Evolutionary conservation across 2,113 vertebrate genomes (phyloP).

Genomic region (Gobio gobio): DNA sequence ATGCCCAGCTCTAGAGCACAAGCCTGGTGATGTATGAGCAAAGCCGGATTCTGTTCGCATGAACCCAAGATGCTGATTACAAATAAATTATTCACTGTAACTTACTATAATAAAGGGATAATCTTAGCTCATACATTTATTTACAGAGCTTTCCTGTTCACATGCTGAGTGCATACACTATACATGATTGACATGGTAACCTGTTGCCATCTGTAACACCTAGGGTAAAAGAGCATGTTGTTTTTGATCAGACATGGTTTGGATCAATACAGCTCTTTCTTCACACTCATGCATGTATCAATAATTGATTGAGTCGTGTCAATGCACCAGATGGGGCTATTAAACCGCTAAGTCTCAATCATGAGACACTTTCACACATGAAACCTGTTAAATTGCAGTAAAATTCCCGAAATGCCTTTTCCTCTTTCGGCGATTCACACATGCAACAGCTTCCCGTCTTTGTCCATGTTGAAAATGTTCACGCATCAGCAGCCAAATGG

Average conservation of each 20-base stretch:
- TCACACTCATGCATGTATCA: slow-evolving; percentile 9
- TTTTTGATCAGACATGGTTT: slow-evolving; percentile 32
- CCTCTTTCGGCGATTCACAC: background rate
- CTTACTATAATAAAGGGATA: slow-evolving; percentile 77
- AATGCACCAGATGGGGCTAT: slow-evolving; percentile 11
- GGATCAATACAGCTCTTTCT: slow-evolving; percentile 35
- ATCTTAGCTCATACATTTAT: slow-evolving; percentile 74
- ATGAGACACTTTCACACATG: background rate
- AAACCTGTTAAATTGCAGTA: background rate
- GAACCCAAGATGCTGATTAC: slow-evolving; percentile 74
- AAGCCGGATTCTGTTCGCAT: slow-evolving; percentile 70
- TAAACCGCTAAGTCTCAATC: slow-evolving; percentile 20
- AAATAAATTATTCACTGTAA: slow-evolving; percentile 80
- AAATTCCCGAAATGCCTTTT: background rate
- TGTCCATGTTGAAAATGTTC: background rate
- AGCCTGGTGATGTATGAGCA: slow-evolving; percentile 71
- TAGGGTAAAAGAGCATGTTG: slow-evolving; percentile 2
- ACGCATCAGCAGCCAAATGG: background rate
- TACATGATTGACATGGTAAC: slow-evolving; percentile 17
- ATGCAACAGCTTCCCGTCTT: background rate
- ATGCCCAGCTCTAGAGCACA: slow-evolving; percentile 55
- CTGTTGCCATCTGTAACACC: background rate
- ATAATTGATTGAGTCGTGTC: slow-evolving; percentile 37
- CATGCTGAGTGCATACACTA: background rate
- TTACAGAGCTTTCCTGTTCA: slow-evolving; percentile 14